Base-by-base conservation (phyloP, 2,797 vertebrate genomes). In the Podarcis lilfordi region DNA sequence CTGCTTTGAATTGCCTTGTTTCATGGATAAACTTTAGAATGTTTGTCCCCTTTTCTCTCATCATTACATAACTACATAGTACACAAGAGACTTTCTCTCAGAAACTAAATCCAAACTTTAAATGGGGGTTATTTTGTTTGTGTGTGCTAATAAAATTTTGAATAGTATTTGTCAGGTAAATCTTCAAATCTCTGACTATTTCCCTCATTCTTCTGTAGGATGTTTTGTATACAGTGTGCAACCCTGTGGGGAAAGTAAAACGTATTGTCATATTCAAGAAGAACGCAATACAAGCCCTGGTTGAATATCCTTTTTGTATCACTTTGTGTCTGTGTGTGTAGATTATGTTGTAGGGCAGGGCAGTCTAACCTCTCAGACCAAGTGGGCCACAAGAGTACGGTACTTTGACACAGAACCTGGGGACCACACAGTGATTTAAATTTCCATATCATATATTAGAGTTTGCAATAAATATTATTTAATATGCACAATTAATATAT, bases 261-360 rank as follows among this genome's bases (percentile, higher is more conserved):
- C 98, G 99, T 79, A 99, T 99, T 87, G 99, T 99, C 92, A 99
- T 99, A 96, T 99, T 99, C 95, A 99, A 99, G 96, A 97, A 98
- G 89, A 99, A 99, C 93, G 99, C 98, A 85, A 99, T 99, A 96
- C 98, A 99, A 96, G 99, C 99, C 91, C 99, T 99, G 98, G 98
- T 99, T 96, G 98, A 99, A 98, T 99, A 99, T 99, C 98, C 98
- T 98, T 98, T 82, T 86, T 72, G 80, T 43, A 27, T 4, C 50
- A 55, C 50, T 55, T 55, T 55, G 35, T 19, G 59, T 23, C 35
- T 0, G 21, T 81, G 50, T 8, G 5, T 50, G 29, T 5, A 27
- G 15, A 23, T 66, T 71, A 32, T 50, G 27, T 86, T 43, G 13
- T 55, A 55, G 50, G 50, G 50, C 50, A 55, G 50, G 50, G 50